Base-by-base conservation (phyloP, 2,797 vertebrate species). In the Esox masquinongy region DNA sequence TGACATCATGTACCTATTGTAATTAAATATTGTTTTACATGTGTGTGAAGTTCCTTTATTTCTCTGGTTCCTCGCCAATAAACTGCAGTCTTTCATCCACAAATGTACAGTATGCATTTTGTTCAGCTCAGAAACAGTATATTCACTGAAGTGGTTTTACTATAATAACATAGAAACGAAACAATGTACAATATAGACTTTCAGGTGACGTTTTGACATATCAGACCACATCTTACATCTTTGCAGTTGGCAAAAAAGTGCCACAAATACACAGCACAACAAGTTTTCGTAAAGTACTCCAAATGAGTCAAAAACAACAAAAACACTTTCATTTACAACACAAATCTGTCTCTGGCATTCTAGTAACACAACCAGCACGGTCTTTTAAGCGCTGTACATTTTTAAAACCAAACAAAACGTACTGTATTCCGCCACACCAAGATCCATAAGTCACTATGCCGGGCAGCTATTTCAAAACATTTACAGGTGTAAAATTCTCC, bases 121-220 rank as follows among this genome's bases (percentile, higher is more conserved):
- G 3, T 9, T 24, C 8, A 1, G n/a, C n/a, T 63, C 8, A 72
- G 47, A 49, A n/a, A 14, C 12, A 22, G 22, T 63, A 68, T 53
- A 26, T 31, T 49, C 24, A 39, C 31, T 91, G 85, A 87, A 86
- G 90, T 87, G 86, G 88, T 86, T 94, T 94, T 94, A 95, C 93
- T 94, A 90, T 90, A 93, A 88, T 88, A 93, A 91, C 91, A 92
- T 88, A 93, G 90, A 92, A 86, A 89, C 88, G 72, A 89, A 88
- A 89, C 89, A 91, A 93, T 91, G 85, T 93, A 94, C 92, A 94
- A 90, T 72, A 90, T 72, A 87, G 79, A 85, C 88, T 85, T 82
- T 86, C 82, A 77, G 87, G 83, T 81, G 77, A 75, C 79, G 50
- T 17, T 86, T 84, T 87, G 88, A 88, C 80, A 80, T 78, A 80